These are phyloP conservation scores for Eudemis profundana DNA, from an alignment of 2,888 invertebrate genomes.

Conservation along the genomic window DNA sequence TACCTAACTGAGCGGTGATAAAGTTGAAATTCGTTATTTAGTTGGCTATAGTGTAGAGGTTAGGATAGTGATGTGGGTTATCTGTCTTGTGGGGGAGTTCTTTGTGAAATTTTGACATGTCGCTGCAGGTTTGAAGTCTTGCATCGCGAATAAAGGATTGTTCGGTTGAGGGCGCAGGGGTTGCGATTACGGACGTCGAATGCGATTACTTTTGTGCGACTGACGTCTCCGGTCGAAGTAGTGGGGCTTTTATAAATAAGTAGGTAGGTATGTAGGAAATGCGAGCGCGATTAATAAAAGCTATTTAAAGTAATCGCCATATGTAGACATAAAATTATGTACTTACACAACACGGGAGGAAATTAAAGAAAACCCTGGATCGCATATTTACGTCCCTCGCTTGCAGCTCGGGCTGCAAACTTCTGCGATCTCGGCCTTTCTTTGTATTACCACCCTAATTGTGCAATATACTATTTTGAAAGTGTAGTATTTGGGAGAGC, in stretches of 20 bases:
- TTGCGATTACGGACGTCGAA: not conserved
- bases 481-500: not conserved
- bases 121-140: slow-evolving; percentile 27
- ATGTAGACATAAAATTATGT: too few relatives aligned
- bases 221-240: slow-evolving; percentile 7
- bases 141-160: slow-evolving; percentile 29
- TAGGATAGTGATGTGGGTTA: slow-evolving; percentile 13
- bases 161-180: slow-evolving; percentile 2
- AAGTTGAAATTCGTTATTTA: not conserved
- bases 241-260: slow-evolving; percentile 17
- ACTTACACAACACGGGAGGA: too few relatives aligned
- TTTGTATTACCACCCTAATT: too few relatives aligned
- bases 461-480: not conserved
- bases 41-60: not conserved
- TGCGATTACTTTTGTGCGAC: slow-evolving; percentile 17
- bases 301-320: too few relatives aligned
- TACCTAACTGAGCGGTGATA: too few relatives aligned
- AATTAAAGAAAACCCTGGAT: too few relatives aligned
- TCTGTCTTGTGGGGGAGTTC: slow-evolving; percentile 18
- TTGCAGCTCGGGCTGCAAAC: too few relatives aligned
- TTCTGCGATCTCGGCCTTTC: too few relatives aligned
- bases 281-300: too few relatives aligned
- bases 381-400: too few relatives aligned
- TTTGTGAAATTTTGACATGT: slow-evolving; percentile 31
- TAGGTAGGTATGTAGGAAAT: not conserved